Evolutionary conservation across 2,797 vertebrate species (phyloP).

Genomic region (Jordanella pulchra): DNA sequence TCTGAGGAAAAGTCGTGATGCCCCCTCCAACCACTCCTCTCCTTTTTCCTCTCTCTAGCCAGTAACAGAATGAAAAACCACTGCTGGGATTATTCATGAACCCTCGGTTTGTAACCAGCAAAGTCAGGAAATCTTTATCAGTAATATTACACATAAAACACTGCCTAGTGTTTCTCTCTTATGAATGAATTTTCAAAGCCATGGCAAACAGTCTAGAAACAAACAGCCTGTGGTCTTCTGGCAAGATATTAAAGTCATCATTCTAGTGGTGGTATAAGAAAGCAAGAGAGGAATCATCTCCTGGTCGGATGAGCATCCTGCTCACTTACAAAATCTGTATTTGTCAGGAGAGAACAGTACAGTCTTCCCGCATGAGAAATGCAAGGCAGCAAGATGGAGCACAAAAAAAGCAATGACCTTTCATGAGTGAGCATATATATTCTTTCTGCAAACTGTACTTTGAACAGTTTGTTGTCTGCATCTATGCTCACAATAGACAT

Average conservation of each 20-base stretch:
- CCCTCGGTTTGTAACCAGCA: slow-evolving; percentile 42
- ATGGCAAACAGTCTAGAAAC: slow-evolving; percentile 15
- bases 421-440: slow-evolving; percentile 40
- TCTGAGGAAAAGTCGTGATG: slow-evolving; percentile 48
- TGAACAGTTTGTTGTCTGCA: slow-evolving; percentile 48
- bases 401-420: slow-evolving; percentile 62
- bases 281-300: slow-evolving; percentile 9
- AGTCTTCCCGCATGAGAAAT: slow-evolving; percentile 28
- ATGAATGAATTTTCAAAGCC: slow-evolving; percentile 38
- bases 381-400: slow-evolving; percentile 42
- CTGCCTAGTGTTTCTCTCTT: slow-evolving; percentile 8
- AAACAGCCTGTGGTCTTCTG: slow-evolving; percentile 14
- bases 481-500: slow-evolving; percentile 50
- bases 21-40: slow-evolving; percentile 41
- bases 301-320: slow-evolving; percentile 16
- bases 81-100: slow-evolving; percentile 33
- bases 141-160: slow-evolving; percentile 30
- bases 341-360: slow-evolving; percentile 18
- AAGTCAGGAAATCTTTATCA: slow-evolving; percentile 46
- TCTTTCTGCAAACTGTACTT: slow-evolving; percentile 55
- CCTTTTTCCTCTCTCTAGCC: slow-evolving; percentile 28
- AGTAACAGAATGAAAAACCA: slow-evolving; percentile 30
- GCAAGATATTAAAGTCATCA: slow-evolving; percentile 16
- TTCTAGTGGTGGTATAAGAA: background rate
- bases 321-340: slow-evolving; percentile 29